Conservation (phyloP, 2,113 vertebrate genomes). For the Microcebus ravelobensis region DNA sequence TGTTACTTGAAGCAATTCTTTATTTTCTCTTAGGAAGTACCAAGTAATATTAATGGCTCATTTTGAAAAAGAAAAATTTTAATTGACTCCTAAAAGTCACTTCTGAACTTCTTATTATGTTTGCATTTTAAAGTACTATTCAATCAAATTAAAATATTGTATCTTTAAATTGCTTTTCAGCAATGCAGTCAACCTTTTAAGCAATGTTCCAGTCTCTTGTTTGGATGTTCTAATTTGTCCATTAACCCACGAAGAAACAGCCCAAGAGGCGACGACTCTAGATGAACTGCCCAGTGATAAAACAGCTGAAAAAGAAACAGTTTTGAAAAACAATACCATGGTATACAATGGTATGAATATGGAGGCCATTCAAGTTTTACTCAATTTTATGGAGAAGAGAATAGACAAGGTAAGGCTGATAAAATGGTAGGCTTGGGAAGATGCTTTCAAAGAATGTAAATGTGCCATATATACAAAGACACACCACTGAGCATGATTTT, state of each 20-base stretch:
- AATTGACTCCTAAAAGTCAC: conserved; percentile 66
- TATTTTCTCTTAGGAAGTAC: conserved; percentile 63
- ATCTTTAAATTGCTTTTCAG: conserved; percentile 87
- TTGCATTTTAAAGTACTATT: conserved; percentile 65
- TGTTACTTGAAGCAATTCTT: conserved; percentile 55
- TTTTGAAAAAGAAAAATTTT: conserved; percentile 77
- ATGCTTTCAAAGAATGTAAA: not conserved
- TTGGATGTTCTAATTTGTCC: conserved; percentile 94
- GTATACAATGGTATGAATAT: conserved; percentile 94
- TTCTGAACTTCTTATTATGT: conserved; percentile 54
- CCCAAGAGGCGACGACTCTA: conserved; percentile 80
- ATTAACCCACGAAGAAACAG: conserved; percentile 89
- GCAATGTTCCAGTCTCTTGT: conserved; percentile 95
- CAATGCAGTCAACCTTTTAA: conserved; percentile 96
- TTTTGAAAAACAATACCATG: conserved; percentile 89
- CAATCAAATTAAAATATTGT: conserved; percentile 70
- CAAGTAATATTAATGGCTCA: conserved; percentile 62
- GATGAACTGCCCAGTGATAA: conserved; percentile 78
- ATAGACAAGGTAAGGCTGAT: conserved; percentile 94
- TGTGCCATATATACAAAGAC: not conserved
- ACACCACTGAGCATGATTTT: not conserved
- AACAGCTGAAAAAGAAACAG: conserved; percentile 86
- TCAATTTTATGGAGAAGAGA: conserved; percentile 98
- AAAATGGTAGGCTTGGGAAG: not conserved
- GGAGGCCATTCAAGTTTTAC: conserved; percentile 90